Base-by-base conservation (phyloP, 2,113 vertebrate genomes). In the Coptodon rendalli region DNA sequence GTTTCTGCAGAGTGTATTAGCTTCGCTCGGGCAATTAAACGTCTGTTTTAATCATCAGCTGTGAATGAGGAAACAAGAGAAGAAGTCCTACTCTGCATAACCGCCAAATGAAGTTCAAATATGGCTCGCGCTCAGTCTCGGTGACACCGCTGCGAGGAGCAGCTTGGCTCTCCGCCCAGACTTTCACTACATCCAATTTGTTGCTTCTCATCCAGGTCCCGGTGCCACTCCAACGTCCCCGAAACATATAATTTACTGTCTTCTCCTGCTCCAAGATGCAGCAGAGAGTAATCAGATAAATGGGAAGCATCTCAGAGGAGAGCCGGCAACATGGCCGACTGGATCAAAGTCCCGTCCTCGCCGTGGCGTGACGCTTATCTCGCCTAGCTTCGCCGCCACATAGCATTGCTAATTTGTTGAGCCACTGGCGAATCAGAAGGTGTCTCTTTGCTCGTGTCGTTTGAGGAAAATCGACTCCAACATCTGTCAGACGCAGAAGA, bases 391-490 rank as follows among this genome's bases (percentile, higher is more conserved):
- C 8, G 29, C 86, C 59, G 31, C 71, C 87, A 88, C 92, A 92
- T 93, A 93, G 92, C 87, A 87, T 90, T 92, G 87, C 90, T 94
- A 93, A 96, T 95, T 95, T 95, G 90, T 93, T 92, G 91, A 95
- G 87, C 90, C 95, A 87, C 84, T 93, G 93, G 89, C 29, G 29
- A 89, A 79, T 90, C 90, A 91, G 53, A 83, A 81, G 82, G 45
- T 92, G 73, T 87, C 81, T 86, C 80, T 63, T 71, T n/a, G 31
- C 63, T 63, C n/a, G 27, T 73, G 80, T 79, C 38, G 10, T 59
- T 57, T 81, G 31, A 48, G n/a, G n/a, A 66, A 83, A 90, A 61
- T 34, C 5, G 9, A 73, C 73, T 87, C 84, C 8, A 80, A 48
- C 59, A 86, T 68, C 66, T 82, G 50, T 38, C 38, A 5, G 59